Percentiles rank a stretch among this genome's conserved stretches.
Evolutionary conservation across 2,797 vertebrate genomes (phyloP).

Genomic region (Gorsachius magnificus): DNA sequence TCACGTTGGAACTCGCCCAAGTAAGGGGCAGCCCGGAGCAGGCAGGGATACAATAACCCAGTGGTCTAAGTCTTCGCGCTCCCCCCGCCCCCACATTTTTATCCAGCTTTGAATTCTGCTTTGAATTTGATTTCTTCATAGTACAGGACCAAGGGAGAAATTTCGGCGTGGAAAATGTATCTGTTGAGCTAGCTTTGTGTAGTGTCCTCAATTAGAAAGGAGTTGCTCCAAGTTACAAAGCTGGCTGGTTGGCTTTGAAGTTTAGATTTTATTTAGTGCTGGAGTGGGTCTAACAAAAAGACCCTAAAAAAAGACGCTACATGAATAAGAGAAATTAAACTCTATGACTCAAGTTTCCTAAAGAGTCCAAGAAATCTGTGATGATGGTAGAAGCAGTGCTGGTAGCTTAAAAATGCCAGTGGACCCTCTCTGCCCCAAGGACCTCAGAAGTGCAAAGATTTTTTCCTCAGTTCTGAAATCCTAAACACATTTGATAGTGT

Average conservation of each 20-base stretch:
- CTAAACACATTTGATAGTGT: not conserved
- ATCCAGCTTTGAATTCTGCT: not conserved
- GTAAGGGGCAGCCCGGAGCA: not conserved
- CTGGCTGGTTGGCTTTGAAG: not conserved
- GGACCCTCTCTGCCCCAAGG: not conserved
- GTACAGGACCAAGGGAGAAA: not conserved
- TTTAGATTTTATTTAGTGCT: not conserved
- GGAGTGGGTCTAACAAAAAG: not conserved
- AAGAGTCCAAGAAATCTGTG: not conserved
- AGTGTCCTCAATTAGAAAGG: not conserved
- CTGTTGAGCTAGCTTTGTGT: not conserved
- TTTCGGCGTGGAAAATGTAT: not conserved
- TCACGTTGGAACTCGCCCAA: not conserved
- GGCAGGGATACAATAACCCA: not conserved
- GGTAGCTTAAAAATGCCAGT: not conserved
- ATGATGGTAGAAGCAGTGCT: not conserved
- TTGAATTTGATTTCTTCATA: not conserved
- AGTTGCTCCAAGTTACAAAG: not conserved
- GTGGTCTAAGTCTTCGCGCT: not conserved
- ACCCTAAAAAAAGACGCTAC: not conserved
- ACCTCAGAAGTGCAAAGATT: not conserved
- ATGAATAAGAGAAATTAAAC: not conserved
- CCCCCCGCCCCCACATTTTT: fast-evolving
- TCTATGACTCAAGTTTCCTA: not conserved
- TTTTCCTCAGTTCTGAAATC: not conserved